Base-by-base conservation (phyloP, 2,113 vertebrate genomes). In the Chrysemys picta region DNA sequence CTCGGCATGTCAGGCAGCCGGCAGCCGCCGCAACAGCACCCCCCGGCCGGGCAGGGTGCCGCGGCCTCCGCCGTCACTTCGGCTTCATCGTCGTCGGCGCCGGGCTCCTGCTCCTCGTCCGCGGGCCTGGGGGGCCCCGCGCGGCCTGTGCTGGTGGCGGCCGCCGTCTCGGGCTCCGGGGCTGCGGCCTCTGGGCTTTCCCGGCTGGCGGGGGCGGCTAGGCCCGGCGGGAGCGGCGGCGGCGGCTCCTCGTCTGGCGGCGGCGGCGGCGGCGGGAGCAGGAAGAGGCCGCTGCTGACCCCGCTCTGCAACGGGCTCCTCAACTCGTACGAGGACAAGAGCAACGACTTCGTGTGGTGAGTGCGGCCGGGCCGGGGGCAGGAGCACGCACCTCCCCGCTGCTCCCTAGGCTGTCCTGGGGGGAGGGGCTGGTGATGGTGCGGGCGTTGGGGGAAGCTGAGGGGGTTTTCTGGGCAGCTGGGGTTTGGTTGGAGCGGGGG, bases 331-430 rank as follows among this genome's bases (percentile, higher is more conserved):
- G 99, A 99, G 85, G 99, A 99, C 96, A 99, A 99, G 98, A 99
- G 99, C 98, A 99, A 99, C 98, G 99, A 99, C 83, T 99, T 99
- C 94, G 99, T 99, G 8, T 99, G 99, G 99, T 99, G 95, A 98
- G 99, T 3, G 65, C 16, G 72, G 45, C 27, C 38, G 42, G 49
- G 29, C 72, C 49, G 22, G 13, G 56, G 24, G 57, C 14, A 22
- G 29, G 17, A 62, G 29, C 57, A 11, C 25, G 57, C 57, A 12
- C 59, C 13, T 31, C 59, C 29, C 29, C 29, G 6, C 29, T 6
- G 59, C 59, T 29, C 6, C 29, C 59, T 3, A 13, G 27, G 59
- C 12, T 17, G 21, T 25, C 47, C 9, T 50, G 54, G 27, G 17
- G 85, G 31, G 21, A 59, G 62, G 59, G 45, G 27, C 54, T 80